Conservation (phyloP, 2,888 invertebrate species). For the Sarcophaga rosellei region DNA sequence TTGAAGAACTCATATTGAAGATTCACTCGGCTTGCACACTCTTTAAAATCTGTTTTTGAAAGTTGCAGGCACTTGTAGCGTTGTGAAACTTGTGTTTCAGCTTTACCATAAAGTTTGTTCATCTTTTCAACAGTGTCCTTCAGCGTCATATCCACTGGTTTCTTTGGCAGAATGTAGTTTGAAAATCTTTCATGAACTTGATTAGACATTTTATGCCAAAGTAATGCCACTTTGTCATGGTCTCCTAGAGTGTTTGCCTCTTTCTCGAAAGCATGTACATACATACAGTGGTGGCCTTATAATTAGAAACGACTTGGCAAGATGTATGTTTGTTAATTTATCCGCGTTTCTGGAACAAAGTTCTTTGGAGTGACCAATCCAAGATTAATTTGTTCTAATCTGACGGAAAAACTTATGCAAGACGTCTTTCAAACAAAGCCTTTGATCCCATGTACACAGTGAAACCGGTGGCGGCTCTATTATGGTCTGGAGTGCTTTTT, state of each 20-base stretch:
- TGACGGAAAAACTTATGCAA: no score
- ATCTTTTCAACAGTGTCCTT: slow-evolving; percentile 21
- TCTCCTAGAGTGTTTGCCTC: slow-evolving; percentile 29
- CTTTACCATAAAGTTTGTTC: slow-evolving; percentile 34
- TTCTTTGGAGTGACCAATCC: no score
- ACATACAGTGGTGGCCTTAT: no score
- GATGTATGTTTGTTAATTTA: no score
- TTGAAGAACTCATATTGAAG: slow-evolving; percentile 44
- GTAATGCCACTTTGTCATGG: slow-evolving; percentile 14
- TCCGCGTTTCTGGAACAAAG: no score
- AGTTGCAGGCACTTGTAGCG: slow-evolving; percentile 41
- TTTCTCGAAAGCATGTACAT: slow-evolving; percentile 31
- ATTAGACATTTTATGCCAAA: slow-evolving; percentile 42
- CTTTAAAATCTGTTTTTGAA: slow-evolving; percentile 25
- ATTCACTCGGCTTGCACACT: slow-evolving; percentile 37
- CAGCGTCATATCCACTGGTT: slow-evolving; percentile 5
- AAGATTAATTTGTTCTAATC: no score
- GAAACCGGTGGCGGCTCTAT: no score
- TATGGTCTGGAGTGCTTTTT: no score
- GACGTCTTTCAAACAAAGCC: no score
- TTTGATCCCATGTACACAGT: no score
- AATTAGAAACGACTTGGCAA: no score
- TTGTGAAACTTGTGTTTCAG: slow-evolving; percentile 33
- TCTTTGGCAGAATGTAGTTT: slow-evolving; percentile 37
- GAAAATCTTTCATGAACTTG: slow-evolving; percentile 30